Evolutionary conservation across 2,113 vertebrate genomes (phyloP), one percentile per base, ranked within the genome.

Genomic region (Pungitius pungitius): DNA sequence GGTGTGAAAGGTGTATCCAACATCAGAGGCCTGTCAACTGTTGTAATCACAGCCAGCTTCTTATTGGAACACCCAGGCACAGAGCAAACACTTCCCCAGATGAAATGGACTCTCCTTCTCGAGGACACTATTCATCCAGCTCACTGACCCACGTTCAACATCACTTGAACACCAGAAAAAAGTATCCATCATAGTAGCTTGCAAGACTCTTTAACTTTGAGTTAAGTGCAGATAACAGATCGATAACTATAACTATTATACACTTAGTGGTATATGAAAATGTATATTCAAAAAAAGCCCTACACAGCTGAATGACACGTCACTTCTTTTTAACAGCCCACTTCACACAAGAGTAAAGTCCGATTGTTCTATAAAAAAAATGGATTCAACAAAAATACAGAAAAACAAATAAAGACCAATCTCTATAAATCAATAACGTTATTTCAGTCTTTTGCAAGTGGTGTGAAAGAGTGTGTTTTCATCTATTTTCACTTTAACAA

Each of bases 61-160:
- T 82, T 58, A 85, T 58, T 54, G 81, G 82, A 80, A 74, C 83
- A 75, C 76, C 20, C 57, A 82, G 76, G 69, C 56, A 62, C 66
- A 62, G 64, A 71, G 78, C 86, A 27, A 62, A 10, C 47, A 70
- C 72, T 45, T 79, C 80, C 78, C 79, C 72, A 70, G n/a, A 81
- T 65, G 93, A 91, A 93, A 93, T 85, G 91, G 84, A 59, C 27
- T 9, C 40, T 66, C 14, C 75, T 81, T 81, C 86, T 67, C 73
- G 67, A 78, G 70, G 67, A 85, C 39, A 37, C 74, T 79, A 77
- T 82, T 87, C 85, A 78, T 67, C 87, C 88, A 91, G 90, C 54
- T 94, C 69, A 26, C 27, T 91, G 88, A 94, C 88, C 91, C 81
- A 92, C 73, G 91, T 94, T 87, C 67, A 12, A 75, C 73, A 77